Percentiles rank a stretch among this genome's conserved stretches.
Evolutionary conservation across 2,888 invertebrate genomes (phyloP).

Genomic region (Argyresthia goedartella): DNA sequence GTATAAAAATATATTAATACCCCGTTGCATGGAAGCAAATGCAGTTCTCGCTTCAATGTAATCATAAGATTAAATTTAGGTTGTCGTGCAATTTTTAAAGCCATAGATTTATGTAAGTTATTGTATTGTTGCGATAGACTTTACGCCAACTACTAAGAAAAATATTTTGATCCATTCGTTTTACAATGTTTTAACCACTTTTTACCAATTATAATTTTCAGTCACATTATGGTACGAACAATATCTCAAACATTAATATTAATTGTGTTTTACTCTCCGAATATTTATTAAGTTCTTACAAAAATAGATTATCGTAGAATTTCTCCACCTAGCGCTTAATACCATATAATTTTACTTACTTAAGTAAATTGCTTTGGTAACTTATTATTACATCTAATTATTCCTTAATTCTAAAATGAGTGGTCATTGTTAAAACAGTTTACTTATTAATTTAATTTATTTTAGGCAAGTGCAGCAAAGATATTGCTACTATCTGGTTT

Average conservation of each 20-base stretch:
- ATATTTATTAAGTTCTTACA: conserved; percentile 22
- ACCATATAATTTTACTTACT: conserved; percentile 6
- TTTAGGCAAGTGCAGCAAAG: no score
- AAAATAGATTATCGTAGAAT: conserved; percentile 42
- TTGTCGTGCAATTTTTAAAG: conserved; percentile 50
- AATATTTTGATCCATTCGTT: no score
- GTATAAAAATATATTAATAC: conserved; percentile 63
- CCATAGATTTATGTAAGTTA: conserved; percentile 36
- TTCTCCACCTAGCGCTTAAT: conserved; percentile 15
- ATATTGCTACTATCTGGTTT: no score
- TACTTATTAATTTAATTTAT: no score
- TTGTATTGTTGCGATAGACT: no score
- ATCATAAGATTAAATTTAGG: conserved; percentile 27
- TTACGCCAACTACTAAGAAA: no score
- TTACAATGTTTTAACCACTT: no score
- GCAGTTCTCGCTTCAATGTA: conserved; percentile 24
- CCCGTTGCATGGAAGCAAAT: conserved; percentile 47
- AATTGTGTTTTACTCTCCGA: no score
- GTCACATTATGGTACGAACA: no score
- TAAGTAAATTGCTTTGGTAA: conserved; percentile 61
- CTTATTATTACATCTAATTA: conserved; percentile 31
- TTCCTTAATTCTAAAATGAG: not conserved
- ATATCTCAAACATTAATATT: conserved; percentile 38
- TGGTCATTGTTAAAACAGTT: not conserved
- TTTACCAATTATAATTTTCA: no score